phyloP scores from a whole-genome alignment of 2,113 vertebrate genomes.

The Leucopsar rothschildi region DNA sequence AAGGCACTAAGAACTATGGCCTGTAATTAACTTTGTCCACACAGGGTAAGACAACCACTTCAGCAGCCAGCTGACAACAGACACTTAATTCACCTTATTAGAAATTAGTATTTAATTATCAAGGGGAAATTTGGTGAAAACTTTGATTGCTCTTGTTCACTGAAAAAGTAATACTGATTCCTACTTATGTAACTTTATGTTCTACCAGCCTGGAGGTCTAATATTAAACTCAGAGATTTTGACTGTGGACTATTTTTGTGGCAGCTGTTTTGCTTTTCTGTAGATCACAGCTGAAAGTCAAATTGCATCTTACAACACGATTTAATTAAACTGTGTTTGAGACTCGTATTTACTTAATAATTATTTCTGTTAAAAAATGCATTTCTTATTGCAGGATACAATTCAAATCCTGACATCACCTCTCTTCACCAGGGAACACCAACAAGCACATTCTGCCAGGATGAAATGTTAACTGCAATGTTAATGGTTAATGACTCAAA shows the following conservation, averaged over 20 bases:
- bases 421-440: not conserved
- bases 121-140: not conserved
- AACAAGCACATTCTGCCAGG: accelerated
- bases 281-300: not conserved
- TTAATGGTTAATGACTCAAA: not conserved
- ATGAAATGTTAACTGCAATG: not conserved
- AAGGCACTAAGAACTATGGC: accelerated
- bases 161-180: not conserved
- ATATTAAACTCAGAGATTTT: not conserved
- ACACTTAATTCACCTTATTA: not conserved
- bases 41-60: not conserved
- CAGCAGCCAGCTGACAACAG: not conserved
- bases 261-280: not conserved
- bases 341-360: not conserved
- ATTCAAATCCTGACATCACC: not conserved
- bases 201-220: not conserved
- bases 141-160: not conserved
- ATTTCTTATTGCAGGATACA: not conserved
- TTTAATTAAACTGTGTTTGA: not conserved
- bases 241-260: not conserved
- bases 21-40: not conserved
- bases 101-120: not conserved
- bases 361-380: not conserved
- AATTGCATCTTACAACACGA: not conserved
- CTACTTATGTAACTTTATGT: not conserved